Evolutionary conservation across 2,797 vertebrate species (phyloP), one percentile per base, ranked within the genome.

Genomic region (Chelmon rostratus): DNA sequence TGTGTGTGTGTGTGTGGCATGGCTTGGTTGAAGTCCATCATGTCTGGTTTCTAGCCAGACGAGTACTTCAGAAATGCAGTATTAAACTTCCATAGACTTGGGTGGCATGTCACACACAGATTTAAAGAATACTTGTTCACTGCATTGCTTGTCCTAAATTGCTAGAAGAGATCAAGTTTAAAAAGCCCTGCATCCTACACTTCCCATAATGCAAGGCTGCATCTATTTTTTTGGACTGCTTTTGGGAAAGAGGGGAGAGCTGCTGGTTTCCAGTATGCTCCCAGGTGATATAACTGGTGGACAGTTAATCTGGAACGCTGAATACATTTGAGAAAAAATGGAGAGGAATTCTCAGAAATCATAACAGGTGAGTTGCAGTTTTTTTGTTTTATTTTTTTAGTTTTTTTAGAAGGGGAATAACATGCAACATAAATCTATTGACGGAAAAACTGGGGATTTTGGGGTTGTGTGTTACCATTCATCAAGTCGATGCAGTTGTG

Each of bases 1-100:
- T 63, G 53, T 63, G 33, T 64, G 47, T 63, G 33, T 21, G 61
- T 37, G 10, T 65, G n/a, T n/a, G n/a, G n/a, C n/a, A n/a, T 58
- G 44, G 44, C 8, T 52, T 6, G 46, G 37, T 23, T 21, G 38
- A 3, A 49, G 19, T 44, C 12, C 37, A 40, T 42, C 6, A 8
- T 25, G 15, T 7, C 8, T 56, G 13, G 12, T 4, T 42, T n/a
- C n/a, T n/a, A n/a, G 33, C 9, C 9, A 70, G n/a, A 70, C 35
- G 25, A 5, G 8, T n/a, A 10, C 38, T 46, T 63, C 8, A 46
- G 42, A 31, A 31, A 16, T 23, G 23, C 18, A n/a, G 7, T 25
- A 19, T 3, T 44, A 4, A 28, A 62, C 12, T 28, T 62, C 23
- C 7, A 12, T n/a, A 15, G 62, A 58, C 56, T 58, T 35, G 10